Conservation (phyloP, 2,797 vertebrate genomes). For the Gouania willdenowi region DNA sequence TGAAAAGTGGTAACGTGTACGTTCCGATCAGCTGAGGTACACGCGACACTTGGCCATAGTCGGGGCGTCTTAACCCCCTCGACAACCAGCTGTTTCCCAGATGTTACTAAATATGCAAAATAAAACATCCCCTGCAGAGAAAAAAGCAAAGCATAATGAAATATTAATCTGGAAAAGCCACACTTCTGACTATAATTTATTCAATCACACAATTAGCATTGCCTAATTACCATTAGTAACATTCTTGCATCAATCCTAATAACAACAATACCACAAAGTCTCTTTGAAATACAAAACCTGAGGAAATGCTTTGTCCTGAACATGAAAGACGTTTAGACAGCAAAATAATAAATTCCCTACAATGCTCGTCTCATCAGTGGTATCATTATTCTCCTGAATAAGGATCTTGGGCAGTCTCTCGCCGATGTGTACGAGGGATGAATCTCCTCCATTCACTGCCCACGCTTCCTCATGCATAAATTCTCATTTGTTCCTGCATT, state of each 20-base stretch:
- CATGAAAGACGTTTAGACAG: slow-evolving; percentile 64
- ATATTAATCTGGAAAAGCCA: slow-evolving; percentile 47
- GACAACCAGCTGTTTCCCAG: slow-evolving; percentile 1
- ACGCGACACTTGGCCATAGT: slow-evolving; percentile 1
- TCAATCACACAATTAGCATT: slow-evolving; percentile 54
- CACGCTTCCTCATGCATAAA: slow-evolving; percentile 59
- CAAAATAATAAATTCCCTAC: slow-evolving; percentile 58
- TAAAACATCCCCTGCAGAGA: slow-evolving; percentile 10
- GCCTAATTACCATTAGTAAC: slow-evolving; percentile 63
- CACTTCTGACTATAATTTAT: slow-evolving; percentile 50
- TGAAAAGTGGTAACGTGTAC: neutral
- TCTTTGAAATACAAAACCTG: slow-evolving; percentile 75
- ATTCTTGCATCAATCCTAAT: slow-evolving; percentile 59
- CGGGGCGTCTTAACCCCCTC: slow-evolving; percentile 2
- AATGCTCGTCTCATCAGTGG: slow-evolving; percentile 61
- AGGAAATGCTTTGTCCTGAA: slow-evolving; percentile 63
- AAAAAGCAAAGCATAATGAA: slow-evolving; percentile 29
- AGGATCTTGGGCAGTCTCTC: slow-evolving; percentile 40
- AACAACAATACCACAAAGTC: slow-evolving; percentile 39
- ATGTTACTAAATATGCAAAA: slow-evolving; percentile 16
- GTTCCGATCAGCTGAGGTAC: slow-evolving; percentile 18
- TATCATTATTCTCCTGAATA: slow-evolving; percentile 58
- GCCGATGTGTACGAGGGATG: slow-evolving; percentile 35
- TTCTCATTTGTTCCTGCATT: slow-evolving; percentile 64
- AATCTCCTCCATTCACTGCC: slow-evolving; percentile 42